Evolutionary conservation across 2,797 vertebrate genomes (phyloP).

Genomic region (Atherinosoma microstoma): DNA sequence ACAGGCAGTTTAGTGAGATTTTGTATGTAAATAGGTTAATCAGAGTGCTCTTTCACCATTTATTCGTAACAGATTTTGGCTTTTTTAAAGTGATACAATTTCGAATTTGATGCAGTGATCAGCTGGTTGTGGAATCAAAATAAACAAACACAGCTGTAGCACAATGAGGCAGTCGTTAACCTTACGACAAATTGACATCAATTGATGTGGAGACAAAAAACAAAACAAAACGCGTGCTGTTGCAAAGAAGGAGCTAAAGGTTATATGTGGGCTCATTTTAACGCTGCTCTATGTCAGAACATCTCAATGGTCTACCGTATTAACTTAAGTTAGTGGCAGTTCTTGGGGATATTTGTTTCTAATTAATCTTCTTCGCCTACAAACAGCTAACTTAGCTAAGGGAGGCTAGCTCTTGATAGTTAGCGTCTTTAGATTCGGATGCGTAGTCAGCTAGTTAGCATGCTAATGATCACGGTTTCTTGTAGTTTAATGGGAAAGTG

Average conservation of each 20-base stretch:
- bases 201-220: neutral
- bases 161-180: neutral
- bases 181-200: neutral
- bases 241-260: neutral
- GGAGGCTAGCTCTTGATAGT: constrained; percentile 7
- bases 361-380: neutral
- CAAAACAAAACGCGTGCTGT: neutral
- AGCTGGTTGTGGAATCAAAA: neutral
- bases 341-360: neutral
- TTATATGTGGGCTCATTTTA: neutral
- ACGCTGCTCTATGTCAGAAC: neutral
- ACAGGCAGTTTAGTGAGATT: neutral
- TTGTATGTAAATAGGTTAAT: neutral
- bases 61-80: no score
- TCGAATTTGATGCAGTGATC: neutral
- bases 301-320: fast-evolving
- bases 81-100: neutral
- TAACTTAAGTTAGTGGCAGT: neutral
- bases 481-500: neutral
- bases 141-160: neutral
- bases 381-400: neutral
- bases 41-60: neutral
- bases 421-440: constrained; percentile 24
- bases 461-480: neutral
- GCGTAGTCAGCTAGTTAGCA: constrained; percentile 9